Percentiles rank a stretch among this genome's conserved stretches.
Evolutionary conservation across 1,140 invertebrate species (phyloP).

Genomic region (Drosophila albomicans): DNA sequence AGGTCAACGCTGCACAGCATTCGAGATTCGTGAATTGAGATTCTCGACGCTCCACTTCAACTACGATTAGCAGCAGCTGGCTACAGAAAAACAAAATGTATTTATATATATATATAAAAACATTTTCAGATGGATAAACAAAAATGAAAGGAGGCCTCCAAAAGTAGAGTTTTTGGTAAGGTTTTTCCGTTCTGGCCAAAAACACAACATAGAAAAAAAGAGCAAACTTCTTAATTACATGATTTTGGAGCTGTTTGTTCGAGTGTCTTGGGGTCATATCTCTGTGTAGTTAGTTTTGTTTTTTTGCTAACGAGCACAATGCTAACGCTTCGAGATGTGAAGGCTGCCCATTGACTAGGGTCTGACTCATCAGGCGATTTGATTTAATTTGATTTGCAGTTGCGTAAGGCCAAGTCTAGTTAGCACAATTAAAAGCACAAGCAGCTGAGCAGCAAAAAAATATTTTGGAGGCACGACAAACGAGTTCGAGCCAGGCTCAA

Average conservation of each 20-base stretch:
- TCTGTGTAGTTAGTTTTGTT: conserved; percentile 17
- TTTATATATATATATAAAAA: conserved; percentile 2
- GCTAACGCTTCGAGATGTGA: conserved; percentile 23
- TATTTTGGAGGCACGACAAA: conserved; percentile 79
- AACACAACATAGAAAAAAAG: conserved; percentile 8
- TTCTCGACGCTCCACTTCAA: conserved; percentile 7
- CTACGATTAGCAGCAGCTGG: conserved; percentile 15
- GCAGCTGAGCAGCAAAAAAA: conserved; percentile 39
- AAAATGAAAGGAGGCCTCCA: conserved; percentile 63
- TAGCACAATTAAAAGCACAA: conserved; percentile 57
- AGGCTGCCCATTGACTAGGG: conserved; percentile 62
- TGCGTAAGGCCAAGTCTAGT: conserved; percentile 68
- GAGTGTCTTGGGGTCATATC: conserved; percentile 30
- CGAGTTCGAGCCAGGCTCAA: conserved; percentile 62
- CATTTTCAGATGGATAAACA: conserved; percentile 2
- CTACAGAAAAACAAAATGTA: conserved; percentile 9
- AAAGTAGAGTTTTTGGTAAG: conserved; percentile 36
- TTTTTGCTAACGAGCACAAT: conserved; percentile 13
- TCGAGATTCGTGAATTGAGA: conserved; percentile 36
- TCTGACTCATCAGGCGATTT: conserved; percentile 69
- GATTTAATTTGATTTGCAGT: conserved; percentile 64
- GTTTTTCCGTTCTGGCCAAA: conserved; percentile 55
- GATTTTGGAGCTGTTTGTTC: conserved; percentile 42
- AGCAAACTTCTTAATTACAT: conserved; percentile 68
- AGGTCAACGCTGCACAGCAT: conserved; percentile 49